Base-by-base conservation (phyloP, 1,140 invertebrate species). In the Drosophila pallidifrons region DNA sequence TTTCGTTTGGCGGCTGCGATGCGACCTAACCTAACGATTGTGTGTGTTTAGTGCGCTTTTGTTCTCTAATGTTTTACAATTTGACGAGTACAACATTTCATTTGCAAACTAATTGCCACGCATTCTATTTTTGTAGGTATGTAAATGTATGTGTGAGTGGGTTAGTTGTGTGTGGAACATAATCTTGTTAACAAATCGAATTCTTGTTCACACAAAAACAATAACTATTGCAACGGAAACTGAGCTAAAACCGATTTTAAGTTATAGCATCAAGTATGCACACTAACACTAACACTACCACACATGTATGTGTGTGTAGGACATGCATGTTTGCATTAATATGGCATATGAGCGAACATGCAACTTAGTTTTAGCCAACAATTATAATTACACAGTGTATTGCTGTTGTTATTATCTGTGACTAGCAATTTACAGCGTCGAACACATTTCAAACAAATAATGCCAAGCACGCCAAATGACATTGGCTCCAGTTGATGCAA, bases 181-280 rank as follows among this genome's bases (percentile, higher is more conserved):
- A 91, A 91, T 91, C 82, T 91, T 91, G 90, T 91, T 91, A 91
- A 91, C 90, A 91, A 91, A 91, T 91, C 82, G 91, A 89, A 91
- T 88, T 88, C 90, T 90, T 91, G 90, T 91, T 91, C 86, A 91
- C 89, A 91, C 82, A 91, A 81, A 81, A 69, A 81, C 82, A 91
- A 79, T 54, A 79, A 70, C 52, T n/a, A 58, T 32, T 52, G 60
- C 66, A 71, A 64, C 46, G 65, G 46, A 59, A 59, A 59, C 41
- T 43, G 20, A 46, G 38, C 35, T 5, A 41, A 16, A 38, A 25
- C 63, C 49, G 77, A 66, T 77, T 66, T 82, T 82, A 74, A 82
- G 60, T 77, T 73, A 66, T 76, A 32, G 51, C 30, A 54, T 68
- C 54, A 54, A 55, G 58, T 79, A 76, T 66, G 79, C 30, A 58